Percentiles rank a stretch among this genome's conserved stretches.
These are phyloP conservation scores for Pelecanus crispus DNA, from an alignment of 2,113 vertebrate species.

Conservation along the genomic window DNA sequence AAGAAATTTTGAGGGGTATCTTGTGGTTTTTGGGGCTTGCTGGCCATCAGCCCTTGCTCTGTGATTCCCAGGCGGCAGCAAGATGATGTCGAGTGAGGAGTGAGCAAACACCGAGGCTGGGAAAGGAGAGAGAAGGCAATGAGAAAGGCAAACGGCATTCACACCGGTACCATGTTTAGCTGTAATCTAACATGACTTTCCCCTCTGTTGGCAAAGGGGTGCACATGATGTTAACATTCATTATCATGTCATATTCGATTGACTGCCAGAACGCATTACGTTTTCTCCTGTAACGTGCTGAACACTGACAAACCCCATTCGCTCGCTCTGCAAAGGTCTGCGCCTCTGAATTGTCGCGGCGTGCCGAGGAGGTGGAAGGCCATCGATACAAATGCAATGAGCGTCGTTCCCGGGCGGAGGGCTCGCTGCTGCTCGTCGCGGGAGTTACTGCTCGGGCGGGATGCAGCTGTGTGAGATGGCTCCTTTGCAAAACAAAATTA, in stretches of 20 bases:
- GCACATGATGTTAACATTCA: conserved; percentile 70
- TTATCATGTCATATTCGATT: conserved; percentile 73
- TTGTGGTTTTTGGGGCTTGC: background rate
- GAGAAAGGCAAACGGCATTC: conserved; percentile 27
- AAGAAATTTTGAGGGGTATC: fast-evolving
- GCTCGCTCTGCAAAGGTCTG: conserved; percentile 28
- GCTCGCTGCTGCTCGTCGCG: fast-evolving
- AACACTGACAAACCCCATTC: conserved; percentile 64
- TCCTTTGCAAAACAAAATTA: background rate
- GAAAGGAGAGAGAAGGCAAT: background rate
- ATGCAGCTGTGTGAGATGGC: background rate
- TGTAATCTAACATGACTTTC: conserved; percentile 74
- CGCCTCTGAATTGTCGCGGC: conserved; percentile 10
- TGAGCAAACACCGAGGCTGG: background rate
- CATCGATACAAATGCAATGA: conserved; percentile 42
- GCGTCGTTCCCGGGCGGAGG: background rate
- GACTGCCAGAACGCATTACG: conserved; percentile 69
- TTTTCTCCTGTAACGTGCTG: conserved; percentile 21
- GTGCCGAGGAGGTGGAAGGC: conserved; percentile 59
- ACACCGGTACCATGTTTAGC: conserved; percentile 13
- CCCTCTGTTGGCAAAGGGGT: conserved; percentile 65
- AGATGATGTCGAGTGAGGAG: background rate
- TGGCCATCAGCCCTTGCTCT: background rate
- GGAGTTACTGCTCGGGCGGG: background rate
- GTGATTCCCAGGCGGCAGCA: background rate